These are phyloP conservation scores for Tachysurus vachellii DNA, from an alignment of 2,113 vertebrate species.

Conservation along the genomic window DNA sequence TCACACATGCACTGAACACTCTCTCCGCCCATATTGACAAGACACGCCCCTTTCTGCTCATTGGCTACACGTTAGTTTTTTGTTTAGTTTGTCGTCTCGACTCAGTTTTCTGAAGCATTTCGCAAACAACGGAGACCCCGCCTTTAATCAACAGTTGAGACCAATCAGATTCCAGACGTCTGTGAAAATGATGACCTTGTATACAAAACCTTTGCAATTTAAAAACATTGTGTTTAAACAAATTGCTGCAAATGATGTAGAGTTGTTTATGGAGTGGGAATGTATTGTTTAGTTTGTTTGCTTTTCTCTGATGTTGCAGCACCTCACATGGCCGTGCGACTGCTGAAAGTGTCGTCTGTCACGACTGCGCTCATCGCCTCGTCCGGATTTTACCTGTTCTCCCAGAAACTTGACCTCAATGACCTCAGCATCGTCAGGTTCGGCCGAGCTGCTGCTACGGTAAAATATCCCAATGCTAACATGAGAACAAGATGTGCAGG, in stretches of 20 bases:
- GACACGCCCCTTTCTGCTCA: too few species aligned
- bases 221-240: too few species aligned
- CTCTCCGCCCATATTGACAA: too few species aligned
- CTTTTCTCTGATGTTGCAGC: conserved; percentile 59
- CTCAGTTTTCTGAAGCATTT: too few species aligned
- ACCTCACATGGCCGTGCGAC: conserved; percentile 79
- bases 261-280: neutral
- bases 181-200: neutral
- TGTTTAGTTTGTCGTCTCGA: too few species aligned
- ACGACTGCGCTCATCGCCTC: conserved; percentile 75
- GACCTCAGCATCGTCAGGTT: conserved; percentile 89
- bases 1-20: too few species aligned
- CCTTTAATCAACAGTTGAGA: neutral
- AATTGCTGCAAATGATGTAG: neutral
- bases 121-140: too few species aligned
- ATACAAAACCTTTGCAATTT: too few species aligned
- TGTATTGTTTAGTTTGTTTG: neutral
- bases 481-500: neutral
- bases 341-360: conserved; percentile 80
- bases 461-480: conserved; percentile 63
- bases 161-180: neutral
- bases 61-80: too few species aligned
- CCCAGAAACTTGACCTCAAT: conserved; percentile 79
- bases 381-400: conserved; percentile 83
- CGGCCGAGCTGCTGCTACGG: conserved; percentile 85